Evolutionary conservation across 2,113 vertebrate species (phyloP).

Genomic region (Phainopepla nitens): DNA sequence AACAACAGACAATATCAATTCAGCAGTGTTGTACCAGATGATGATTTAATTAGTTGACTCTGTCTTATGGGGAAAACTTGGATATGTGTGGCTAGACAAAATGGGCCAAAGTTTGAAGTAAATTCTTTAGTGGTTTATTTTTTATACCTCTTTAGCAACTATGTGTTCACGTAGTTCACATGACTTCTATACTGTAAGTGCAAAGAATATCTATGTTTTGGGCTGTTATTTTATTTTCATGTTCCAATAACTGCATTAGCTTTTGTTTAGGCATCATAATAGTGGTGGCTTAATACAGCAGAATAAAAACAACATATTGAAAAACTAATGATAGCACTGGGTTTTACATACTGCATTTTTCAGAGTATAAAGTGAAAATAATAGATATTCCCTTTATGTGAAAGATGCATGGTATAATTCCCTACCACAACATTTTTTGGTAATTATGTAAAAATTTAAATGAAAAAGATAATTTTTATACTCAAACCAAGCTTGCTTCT

Average conservation of each 20-base stretch:
- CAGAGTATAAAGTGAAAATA: neutral
- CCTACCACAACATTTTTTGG: neutral
- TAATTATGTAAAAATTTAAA: neutral
- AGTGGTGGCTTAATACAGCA: neutral
- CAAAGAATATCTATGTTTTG: neutral
- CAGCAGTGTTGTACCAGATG: neutral
- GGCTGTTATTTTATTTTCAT: neutral
- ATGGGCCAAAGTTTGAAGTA: neutral
- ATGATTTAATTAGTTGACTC: neutral
- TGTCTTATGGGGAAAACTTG: neutral
- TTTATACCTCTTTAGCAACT: neutral
- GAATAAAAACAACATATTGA: neutral
- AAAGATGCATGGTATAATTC: neutral
- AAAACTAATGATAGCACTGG: neutral
- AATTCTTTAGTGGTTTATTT: neutral
- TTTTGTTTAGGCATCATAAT: neutral
- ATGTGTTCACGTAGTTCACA: fast-evolving
- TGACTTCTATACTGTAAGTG: neutral
- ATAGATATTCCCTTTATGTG: neutral
- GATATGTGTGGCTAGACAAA: neutral
- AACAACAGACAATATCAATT: neutral
- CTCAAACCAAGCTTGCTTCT: neutral
- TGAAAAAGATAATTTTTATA: neutral
- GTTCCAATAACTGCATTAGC: neutral
- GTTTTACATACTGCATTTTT: neutral